phyloP scores from a whole-genome alignment of 2,888 invertebrate genomes.

The Volucella inflata region DNA sequence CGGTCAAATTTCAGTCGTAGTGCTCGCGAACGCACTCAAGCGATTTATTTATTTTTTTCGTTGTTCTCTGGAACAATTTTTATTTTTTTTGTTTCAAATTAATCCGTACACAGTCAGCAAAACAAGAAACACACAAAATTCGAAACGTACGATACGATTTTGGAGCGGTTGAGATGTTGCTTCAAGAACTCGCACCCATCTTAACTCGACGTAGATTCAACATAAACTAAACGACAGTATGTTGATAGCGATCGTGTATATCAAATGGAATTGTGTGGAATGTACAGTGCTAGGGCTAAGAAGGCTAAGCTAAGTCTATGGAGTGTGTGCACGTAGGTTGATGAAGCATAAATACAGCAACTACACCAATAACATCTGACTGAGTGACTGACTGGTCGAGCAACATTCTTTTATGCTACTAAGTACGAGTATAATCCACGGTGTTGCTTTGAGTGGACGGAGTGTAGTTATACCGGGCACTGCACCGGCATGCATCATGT shows the following conservation, averaged over 20 bases:
- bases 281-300: constrained; percentile 29
- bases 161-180: constrained; percentile 19
- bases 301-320: not conserved
- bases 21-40: constrained; percentile 60
- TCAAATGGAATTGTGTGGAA: constrained; percentile 44
- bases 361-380: not conserved
- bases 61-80: constrained; percentile 5
- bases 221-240: constrained; percentile 60
- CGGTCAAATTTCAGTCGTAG: constrained; percentile 62
- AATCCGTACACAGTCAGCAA: constrained; percentile 19
- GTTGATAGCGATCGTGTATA: constrained; percentile 75
- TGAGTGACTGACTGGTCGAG: constrained; percentile 51
- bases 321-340: constrained; percentile 24
- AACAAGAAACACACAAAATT: constrained; percentile 20
- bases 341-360: constrained; percentile 13
- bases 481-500: constrained; percentile 22
- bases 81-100: constrained; percentile 33
- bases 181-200: constrained; percentile 49
- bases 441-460: constrained; percentile 24
- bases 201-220: constrained; percentile 58
- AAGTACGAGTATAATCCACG: too few relatives aligned
- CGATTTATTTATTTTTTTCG: constrained; percentile 38
- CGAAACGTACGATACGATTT: constrained; percentile 12
- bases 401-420: constrained; percentile 56
- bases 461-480: not conserved